Evolutionary conservation across 2,113 vertebrate genomes (phyloP).

Genomic region (Equus przewalskii): DNA sequence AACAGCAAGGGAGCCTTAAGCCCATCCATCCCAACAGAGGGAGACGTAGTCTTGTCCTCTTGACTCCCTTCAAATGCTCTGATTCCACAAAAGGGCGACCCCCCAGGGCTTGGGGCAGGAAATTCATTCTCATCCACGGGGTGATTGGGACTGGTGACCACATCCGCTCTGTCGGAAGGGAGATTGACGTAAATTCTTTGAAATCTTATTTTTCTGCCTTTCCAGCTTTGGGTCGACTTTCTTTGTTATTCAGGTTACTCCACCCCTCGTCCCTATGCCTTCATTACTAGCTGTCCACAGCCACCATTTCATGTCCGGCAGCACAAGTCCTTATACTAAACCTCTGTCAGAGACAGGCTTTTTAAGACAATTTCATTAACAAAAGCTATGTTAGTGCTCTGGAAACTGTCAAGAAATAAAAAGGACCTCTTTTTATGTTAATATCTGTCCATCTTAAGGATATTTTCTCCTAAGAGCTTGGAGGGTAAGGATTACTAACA

Average conservation of each 20-base stretch:
- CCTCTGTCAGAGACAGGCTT: not conserved
- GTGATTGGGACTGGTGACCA: not conserved
- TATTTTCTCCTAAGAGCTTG: not conserved
- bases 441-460: not conserved
- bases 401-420: not conserved
- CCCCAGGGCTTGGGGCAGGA: conserved; percentile 35
- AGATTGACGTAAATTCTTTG: conserved; percentile 71
- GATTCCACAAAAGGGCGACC: not conserved
- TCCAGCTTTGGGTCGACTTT: conserved; percentile 78
- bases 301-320: not conserved
- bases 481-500: too few relatives aligned
- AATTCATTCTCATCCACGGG: conserved; percentile 13
- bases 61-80: too few relatives aligned
- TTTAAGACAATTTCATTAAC: conserved; percentile 69
- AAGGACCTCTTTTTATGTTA: not conserved
- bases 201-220: conserved; percentile 46
- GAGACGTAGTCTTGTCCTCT: not conserved
- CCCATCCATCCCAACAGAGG: not conserved
- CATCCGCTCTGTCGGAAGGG: conserved; percentile 52
- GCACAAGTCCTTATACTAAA: conserved; percentile 59
- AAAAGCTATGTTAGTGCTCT: conserved; percentile 68
- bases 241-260: conserved; percentile 75
- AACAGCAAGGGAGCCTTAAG: not conserved
- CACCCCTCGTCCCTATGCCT: fast-evolving
- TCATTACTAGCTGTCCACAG: fast-evolving